Base-by-base conservation (phyloP, 2,888 invertebrate genomes). In the Steinernema scapterisci region DNA sequence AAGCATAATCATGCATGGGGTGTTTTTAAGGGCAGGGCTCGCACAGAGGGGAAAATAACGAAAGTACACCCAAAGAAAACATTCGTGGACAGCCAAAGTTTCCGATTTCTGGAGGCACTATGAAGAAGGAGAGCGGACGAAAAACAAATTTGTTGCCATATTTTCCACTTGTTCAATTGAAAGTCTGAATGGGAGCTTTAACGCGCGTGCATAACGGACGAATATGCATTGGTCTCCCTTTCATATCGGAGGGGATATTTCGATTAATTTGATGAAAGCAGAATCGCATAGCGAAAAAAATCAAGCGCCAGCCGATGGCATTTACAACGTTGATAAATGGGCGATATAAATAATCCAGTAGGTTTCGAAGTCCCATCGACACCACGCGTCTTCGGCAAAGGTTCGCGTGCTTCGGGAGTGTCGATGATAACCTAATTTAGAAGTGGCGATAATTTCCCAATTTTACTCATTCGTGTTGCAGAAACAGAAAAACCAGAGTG, bases 181-280 rank as follows among this genome's bases (percentile, higher is more conserved):
- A 38, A 63, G 31, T 25, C 31, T 25, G 19, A 63, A 63, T 11
- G 27, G 63, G 31, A 27, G 31, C 27, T 31, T 63, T 63, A 27
- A 31, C 63, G 31, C 31, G 31, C 63, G 63, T 63, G 25, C 27
- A 63, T 63, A 63, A 63, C 27, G 25, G 63, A 31, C 27, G 25
- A 31, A 63, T 63, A 63, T 63, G 63, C 63, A 63, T 31, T 31
- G 63, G 63, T 63, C 63, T 63, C 63, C 3, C 63, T 63, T 63
- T 63, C 63, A 27, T 63, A n/a, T 63, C 31, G 63, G 31, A 25
- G 63, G 25, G 31, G 31, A 63, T 63, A 63, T 63, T 63, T 63
- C 63, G 63, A 63, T 63, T 63, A 54, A 54, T 63, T 63, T 63
- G 63, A 63, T 63, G 63, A 63, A 63, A 63, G 63, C 63, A 27